phyloP scores from a whole-genome alignment of 92 coral and sea anemone genomes.

The Chrysogorgia sp. region DNA sequence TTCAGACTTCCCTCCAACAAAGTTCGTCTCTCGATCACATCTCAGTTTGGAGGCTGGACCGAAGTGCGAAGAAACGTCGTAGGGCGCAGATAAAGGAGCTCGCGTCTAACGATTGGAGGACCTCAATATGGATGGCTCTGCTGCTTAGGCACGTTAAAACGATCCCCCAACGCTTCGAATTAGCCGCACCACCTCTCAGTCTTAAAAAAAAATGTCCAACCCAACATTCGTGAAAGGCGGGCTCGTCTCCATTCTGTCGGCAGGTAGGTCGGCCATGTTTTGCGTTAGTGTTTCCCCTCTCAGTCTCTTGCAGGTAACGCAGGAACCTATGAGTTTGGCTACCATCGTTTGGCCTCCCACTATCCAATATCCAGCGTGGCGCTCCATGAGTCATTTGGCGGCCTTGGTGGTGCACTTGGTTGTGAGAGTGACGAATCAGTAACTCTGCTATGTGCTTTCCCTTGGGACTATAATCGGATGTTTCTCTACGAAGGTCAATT shows the following conservation, averaged over 20 bases:
- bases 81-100: conserved; percentile 61
- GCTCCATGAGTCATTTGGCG: conserved; percentile 49
- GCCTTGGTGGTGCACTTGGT: conserved; percentile 49
- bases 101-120: conserved; percentile 55
- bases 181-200: conserved; percentile 57
- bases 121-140: conserved; percentile 59
- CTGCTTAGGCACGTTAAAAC: conserved; percentile 64
- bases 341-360: conserved; percentile 39
- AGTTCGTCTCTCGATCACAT: conserved; percentile 59
- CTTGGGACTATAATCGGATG: conserved; percentile 43
- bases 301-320: conserved; percentile 49
- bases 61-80: conserved; percentile 50
- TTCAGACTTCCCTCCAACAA: conserved; percentile 60
- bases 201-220: conserved; percentile 41
- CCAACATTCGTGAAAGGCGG: conserved; percentile 47
- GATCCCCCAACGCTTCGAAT: conserved; percentile 64
- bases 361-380: conserved; percentile 50
- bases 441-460: conserved; percentile 44
- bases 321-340: conserved; percentile 18
- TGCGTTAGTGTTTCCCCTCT: conserved; percentile 44
- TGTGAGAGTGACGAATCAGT: conserved; percentile 35
- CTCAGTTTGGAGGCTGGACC: conserved; percentile 48
- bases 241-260: conserved; percentile 27
- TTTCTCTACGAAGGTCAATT: neutral
- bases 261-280: conserved; percentile 55